Percentiles rank a stretch among this genome's conserved stretches.
phyloP scores from a whole-genome alignment of 2,113 vertebrate species.

The Engystomops pustulosus region DNA sequence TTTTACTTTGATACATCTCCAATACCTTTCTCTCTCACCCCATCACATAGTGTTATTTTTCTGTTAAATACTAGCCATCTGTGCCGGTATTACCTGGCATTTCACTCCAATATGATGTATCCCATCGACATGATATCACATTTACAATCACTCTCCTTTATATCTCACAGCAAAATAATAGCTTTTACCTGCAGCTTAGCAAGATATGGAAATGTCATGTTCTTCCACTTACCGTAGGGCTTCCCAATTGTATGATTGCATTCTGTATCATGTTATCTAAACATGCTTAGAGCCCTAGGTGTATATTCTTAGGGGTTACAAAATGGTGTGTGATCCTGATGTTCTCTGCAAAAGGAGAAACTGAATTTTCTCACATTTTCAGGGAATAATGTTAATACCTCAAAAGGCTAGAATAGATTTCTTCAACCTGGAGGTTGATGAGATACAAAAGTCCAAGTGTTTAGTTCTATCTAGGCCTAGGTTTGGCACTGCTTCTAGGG shows the following conservation, averaged over 20 bases:
- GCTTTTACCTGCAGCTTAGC: not conserved
- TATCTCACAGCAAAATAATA: not conserved
- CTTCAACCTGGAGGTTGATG: not conserved
- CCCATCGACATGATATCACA: not conserved
- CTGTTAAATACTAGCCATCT: not conserved
- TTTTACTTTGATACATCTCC: not conserved
- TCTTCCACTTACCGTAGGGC: not conserved
- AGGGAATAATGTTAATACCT: not conserved
- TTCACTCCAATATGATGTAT: not conserved
- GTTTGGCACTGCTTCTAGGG: not conserved
- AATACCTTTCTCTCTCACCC: not conserved
- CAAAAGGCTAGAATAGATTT: not conserved
- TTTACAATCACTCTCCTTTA: not conserved
- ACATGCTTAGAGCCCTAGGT: not conserved
- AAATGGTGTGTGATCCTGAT: not conserved
- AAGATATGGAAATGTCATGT: not conserved
- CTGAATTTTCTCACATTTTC: not conserved
- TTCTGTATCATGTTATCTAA: not conserved
- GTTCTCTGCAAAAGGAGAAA: not conserved
- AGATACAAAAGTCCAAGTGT: not conserved
- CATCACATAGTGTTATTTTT: too few relatives aligned
- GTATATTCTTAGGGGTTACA: not conserved
- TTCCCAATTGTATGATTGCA: not conserved
- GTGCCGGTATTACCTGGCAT: not conserved
- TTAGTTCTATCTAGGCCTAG: not conserved